Evolutionary conservation across 2,888 invertebrate genomes (phyloP).

Genomic region (Lamellibrachia columna): DNA sequence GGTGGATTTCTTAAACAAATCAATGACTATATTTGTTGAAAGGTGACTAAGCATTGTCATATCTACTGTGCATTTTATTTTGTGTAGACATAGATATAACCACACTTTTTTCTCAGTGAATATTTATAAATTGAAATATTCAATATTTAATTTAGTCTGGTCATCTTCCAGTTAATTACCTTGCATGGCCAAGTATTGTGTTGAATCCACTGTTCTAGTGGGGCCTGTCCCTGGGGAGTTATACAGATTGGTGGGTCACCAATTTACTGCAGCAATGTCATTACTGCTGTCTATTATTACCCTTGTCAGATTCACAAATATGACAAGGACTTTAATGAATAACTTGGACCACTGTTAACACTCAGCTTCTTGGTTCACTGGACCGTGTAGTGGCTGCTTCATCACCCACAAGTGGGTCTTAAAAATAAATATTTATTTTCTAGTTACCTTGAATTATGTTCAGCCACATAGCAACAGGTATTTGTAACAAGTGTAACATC

Average conservation of each 20-base stretch:
- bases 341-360: background rate
- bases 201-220: background rate
- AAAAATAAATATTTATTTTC: background rate
- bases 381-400: background rate
- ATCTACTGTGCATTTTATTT: background rate
- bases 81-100: background rate
- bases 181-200: background rate
- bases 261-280: background rate
- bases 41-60: background rate
- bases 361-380: background rate
- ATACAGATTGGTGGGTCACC: background rate
- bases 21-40: background rate
- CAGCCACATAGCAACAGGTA: background rate
- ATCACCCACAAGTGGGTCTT: background rate
- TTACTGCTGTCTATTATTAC: background rate
- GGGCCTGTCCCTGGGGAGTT: background rate
- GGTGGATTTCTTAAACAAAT: background rate
- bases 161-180: background rate
- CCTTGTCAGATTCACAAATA: background rate
- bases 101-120: background rate
- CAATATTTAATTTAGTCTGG: background rate
- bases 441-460: background rate
- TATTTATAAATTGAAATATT: background rate
- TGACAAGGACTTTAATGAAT: conserved; percentile 6
- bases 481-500: too few species aligned